These are phyloP conservation scores for Bombus haemorrhoidalis DNA, from an alignment of 1,140 invertebrate species.

Conservation along the genomic window DNA sequence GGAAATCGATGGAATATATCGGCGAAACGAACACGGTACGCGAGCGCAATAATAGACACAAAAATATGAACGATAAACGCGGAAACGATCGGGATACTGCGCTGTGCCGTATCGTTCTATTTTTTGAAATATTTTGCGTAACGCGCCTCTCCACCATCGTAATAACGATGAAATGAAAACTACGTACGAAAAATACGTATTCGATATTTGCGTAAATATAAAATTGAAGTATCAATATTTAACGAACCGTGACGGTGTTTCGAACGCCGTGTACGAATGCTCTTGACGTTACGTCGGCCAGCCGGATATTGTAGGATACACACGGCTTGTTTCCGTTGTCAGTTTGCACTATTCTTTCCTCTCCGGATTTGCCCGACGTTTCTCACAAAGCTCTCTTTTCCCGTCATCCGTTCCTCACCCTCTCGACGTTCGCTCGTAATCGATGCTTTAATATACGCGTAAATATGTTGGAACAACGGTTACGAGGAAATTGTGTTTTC, in stretches of 20 bases:
- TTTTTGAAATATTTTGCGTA: constrained; percentile 15
- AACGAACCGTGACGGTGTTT: constrained; percentile 39
- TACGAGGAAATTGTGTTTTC: constrained; percentile 7
- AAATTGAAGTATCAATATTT: constrained; percentile 63
- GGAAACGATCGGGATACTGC: neutral
- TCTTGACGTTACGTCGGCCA: constrained; percentile 19
- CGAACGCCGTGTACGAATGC: neutral
- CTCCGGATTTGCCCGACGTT: constrained; percentile 6
- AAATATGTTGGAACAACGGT: neutral
- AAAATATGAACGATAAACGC: neutral
- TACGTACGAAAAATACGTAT: neutral
- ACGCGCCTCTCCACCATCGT: neutral
- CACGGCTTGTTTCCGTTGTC: constrained; percentile 52
- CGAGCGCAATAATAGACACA: neutral
- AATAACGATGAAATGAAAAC: neutral
- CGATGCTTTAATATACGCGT: constrained; percentile 32
- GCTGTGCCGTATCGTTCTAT: neutral
- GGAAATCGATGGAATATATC: constrained; percentile 2
- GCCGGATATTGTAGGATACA: constrained; percentile 55
- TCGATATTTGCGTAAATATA: constrained; percentile 8
- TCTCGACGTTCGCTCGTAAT: neutral
- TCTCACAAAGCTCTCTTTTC: neutral
- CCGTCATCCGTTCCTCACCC: neutral
- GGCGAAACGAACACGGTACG: neutral
- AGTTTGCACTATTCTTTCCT: constrained; percentile 30